These are phyloP conservation scores for Notocelia uddmanniana DNA, from an alignment of 2,888 invertebrate species.

Conservation along the genomic window DNA sequence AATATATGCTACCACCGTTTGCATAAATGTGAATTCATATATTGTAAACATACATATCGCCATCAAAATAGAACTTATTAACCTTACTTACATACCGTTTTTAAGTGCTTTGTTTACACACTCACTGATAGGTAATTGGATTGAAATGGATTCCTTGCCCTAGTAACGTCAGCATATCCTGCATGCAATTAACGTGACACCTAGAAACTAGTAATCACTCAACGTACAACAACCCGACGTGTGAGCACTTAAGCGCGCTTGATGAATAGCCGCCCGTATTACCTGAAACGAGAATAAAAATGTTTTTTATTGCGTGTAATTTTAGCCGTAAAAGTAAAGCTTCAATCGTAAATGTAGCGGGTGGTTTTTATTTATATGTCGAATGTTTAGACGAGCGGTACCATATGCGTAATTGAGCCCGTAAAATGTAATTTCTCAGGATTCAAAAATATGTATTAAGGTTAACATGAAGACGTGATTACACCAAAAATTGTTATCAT, in stretches of 20 bases:
- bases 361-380: constrained; percentile 54
- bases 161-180: constrained; percentile 1
- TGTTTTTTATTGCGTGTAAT: constrained; percentile 53
- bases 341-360: constrained; percentile 55
- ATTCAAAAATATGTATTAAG: not conserved
- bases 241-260: constrained; percentile 28
- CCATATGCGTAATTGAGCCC: constrained; percentile 46
- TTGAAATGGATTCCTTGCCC: not conserved
- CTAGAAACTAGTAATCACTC: constrained; percentile 11
- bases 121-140: not conserved
- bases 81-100: not conserved
- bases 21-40: too few species aligned
- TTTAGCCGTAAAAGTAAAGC: constrained; percentile 54
- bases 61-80: not conserved
- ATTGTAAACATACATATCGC: not conserved
- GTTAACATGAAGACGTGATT: not conserved
- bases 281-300: constrained; percentile 57
- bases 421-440: constrained; percentile 37
- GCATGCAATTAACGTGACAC: constrained; percentile 4
- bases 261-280: constrained; percentile 49
- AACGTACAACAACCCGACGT: constrained; percentile 16
- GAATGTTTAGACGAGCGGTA: constrained; percentile 46
- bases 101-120: not conserved
- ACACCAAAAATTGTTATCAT: too few species aligned
- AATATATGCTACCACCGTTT: too few species aligned